Percentiles rank a stretch among this genome's conserved stretches.
phyloP scores from a whole-genome alignment of 1,140 invertebrate genomes.

The Chrysoperla carnea region DNA sequence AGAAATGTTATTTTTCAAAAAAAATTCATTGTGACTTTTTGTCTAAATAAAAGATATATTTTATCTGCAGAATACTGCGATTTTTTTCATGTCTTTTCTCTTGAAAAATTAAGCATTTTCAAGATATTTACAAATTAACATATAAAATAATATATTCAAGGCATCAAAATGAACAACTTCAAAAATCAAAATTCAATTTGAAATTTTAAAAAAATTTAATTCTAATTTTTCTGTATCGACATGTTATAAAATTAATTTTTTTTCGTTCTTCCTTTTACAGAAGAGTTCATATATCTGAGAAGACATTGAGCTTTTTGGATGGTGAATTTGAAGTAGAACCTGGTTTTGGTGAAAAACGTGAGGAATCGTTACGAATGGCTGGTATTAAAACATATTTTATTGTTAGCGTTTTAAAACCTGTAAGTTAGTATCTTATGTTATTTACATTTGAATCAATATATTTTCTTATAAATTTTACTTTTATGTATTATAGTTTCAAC shows the following conservation, averaged over 20 bases:
- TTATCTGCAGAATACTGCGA: too few relatives aligned
- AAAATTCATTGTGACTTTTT: too few relatives aligned
- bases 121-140: too few relatives aligned
- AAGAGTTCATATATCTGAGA: conserved; percentile 87
- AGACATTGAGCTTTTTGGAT: conserved; percentile 75
- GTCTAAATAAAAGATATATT: too few relatives aligned
- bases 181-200: too few relatives aligned
- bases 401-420: conserved; percentile 66
- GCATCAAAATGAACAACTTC: too few relatives aligned
- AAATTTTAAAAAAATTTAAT: too few relatives aligned
- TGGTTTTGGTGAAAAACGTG: conserved; percentile 72
- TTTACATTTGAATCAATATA: not conserved
- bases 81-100: too few relatives aligned
- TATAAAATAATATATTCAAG: too few relatives aligned
- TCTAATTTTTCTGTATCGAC: too few relatives aligned
- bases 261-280: conserved; percentile 29
- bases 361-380: conserved; percentile 72
- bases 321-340: conserved; percentile 91
- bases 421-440: conserved; percentile 23
- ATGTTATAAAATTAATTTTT: not conserved
- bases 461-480: not conserved
- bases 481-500: conserved; percentile 6
- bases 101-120: too few relatives aligned
- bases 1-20: too few relatives aligned
- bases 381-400: conserved; percentile 87